Conservation (phyloP, 2,888 invertebrate species). For the Eubasilissa splendida region DNA sequence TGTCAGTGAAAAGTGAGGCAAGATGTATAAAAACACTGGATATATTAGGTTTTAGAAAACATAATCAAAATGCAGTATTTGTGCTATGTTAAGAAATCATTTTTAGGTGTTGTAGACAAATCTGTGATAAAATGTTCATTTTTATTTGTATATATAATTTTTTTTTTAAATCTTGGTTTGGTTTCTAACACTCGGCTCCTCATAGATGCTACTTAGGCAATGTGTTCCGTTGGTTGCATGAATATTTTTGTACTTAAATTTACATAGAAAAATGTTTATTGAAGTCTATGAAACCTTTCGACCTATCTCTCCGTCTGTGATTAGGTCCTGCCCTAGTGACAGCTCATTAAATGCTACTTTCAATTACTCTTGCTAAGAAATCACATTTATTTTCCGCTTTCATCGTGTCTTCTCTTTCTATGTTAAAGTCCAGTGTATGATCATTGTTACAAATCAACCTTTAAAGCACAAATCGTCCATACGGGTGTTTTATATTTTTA, state of each 20-base stretch:
- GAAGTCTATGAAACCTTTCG: constrained; percentile 17
- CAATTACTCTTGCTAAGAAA: neutral
- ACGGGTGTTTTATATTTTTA: constrained; percentile 36
- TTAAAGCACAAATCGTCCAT: constrained; percentile 34
- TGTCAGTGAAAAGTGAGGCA: constrained; percentile 44
- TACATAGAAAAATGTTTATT: constrained; percentile 34
- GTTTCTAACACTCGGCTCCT: constrained; percentile 48
- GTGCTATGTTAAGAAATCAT: constrained; percentile 59
- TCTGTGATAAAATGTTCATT: constrained; percentile 61
- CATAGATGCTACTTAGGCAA: constrained; percentile 51
- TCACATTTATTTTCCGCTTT: constrained; percentile 46
- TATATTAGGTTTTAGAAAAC: constrained; percentile 45
- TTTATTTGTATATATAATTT: constrained; percentile 53
- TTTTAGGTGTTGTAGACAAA: constrained; percentile 61
- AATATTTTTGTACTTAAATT: constrained; percentile 58
- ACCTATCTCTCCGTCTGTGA: neutral
- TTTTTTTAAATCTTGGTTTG: constrained; percentile 45
- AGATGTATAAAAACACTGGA: constrained; percentile 41
- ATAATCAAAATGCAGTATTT: constrained; percentile 58
- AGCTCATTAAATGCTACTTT: neutral
- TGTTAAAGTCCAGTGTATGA: neutral
- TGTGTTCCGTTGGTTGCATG: constrained; percentile 47
- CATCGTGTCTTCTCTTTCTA: constrained; percentile 43
- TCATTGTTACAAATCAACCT: neutral
- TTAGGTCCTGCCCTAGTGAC: constrained; percentile 1